Evolutionary conservation across 2,888 invertebrate species (phyloP).

Genomic region (Mythimna pallens): DNA sequence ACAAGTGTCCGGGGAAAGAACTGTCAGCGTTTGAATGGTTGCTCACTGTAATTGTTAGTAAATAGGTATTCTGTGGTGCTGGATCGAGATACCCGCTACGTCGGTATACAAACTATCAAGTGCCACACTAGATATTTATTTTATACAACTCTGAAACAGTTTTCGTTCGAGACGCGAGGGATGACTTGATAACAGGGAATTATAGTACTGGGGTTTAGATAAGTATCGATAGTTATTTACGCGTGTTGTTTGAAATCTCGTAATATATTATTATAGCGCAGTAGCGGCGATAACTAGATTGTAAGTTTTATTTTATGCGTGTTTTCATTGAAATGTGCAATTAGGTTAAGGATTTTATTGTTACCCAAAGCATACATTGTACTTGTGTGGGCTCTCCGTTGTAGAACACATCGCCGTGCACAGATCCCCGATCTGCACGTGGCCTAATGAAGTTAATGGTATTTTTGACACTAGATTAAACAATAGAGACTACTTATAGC

Average conservation of each 20-base stretch:
- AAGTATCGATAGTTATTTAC: conserved; percentile 81
- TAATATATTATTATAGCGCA: conserved; percentile 87
- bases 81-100: conserved; percentile 71
- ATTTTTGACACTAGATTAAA: conserved; percentile 62
- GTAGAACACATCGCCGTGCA: conserved; percentile 44
- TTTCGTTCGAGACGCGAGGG: conserved; percentile 69
- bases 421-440: conserved; percentile 39
- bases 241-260: conserved; percentile 90
- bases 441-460: conserved; percentile 59
- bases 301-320: conserved; percentile 85
- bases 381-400: conserved; percentile 73
- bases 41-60: conserved; percentile 88
- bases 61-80: conserved; percentile 86
- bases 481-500: conserved; percentile 63
- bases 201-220: conserved; percentile 83
- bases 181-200: conserved; percentile 82
- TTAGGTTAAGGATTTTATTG: conserved; percentile 85
- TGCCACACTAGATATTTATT: conserved; percentile 88
- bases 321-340: conserved; percentile 87
- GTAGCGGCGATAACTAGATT: conserved; percentile 79
- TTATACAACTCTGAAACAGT: conserved; percentile 75
- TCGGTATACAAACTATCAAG: conserved; percentile 78
- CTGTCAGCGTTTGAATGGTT: conserved; percentile 85
- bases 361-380: conserved; percentile 87
- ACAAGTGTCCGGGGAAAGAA: conserved; percentile 75